Evolutionary conservation across 2,797 vertebrate genomes (phyloP), one percentile per base, ranked within the genome.

Genomic region (Acipenser oxyrinchus): DNA sequence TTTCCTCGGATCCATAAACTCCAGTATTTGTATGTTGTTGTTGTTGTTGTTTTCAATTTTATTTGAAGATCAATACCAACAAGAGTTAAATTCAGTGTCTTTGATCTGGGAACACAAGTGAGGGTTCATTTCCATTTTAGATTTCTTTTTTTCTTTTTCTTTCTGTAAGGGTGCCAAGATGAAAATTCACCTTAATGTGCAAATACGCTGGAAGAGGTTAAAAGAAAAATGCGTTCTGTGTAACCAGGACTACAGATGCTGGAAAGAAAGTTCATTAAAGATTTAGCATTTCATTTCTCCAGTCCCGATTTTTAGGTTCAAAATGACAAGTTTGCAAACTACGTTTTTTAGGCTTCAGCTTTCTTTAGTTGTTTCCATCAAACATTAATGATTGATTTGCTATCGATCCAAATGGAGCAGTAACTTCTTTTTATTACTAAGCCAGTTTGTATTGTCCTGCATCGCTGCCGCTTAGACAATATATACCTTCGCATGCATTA

Each of bases 31-130:
- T 74, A 82, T 80, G 55, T 57, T 88, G 85, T 70, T 66, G 12
- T 70, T 66, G 12, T 48, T 11, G 52, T 67, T 71, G 57, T 75
- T 69, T 72, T 72, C 77, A 79, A 83, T 82, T 77, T 82, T 88
- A 86, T 89, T 85, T 90, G 81, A 91, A 92, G 89, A 92, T 92
- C 90, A 93, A 92, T 90, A 87, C 87, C 83, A 85, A 87, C 82
- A 90, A 89, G 91, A 91, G 86, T 90, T 90, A 87, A 92, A 92
- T 90, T 90, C 85, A 74, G 70, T 70, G 77, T 85, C 91, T 93
- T 93, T 93, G 91, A 93, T 93, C 88, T 92, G 73, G 77, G 80
- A 83, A 75, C 86, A 84, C 86, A 87, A 89, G 87, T 87, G 87
- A 80, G 82, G 83, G 83, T 91, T 90, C 83, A 89, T 90, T 91